Percentiles rank a stretch among this genome's conserved stretches.
Evolutionary conservation across 2,888 invertebrate species (phyloP).

Genomic region (Molorchus minor): DNA sequence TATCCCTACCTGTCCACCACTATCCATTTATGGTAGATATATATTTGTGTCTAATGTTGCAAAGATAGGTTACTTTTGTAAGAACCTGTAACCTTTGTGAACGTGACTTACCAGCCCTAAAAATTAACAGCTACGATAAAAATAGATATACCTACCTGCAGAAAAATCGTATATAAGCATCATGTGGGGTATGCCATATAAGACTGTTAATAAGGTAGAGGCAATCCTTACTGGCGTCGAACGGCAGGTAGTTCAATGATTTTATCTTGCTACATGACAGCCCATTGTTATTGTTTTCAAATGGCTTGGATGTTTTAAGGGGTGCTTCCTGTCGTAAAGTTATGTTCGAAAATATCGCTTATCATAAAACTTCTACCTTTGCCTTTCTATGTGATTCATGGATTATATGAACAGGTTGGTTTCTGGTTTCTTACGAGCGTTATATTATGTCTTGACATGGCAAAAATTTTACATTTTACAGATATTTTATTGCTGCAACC

Average conservation of each 20-base stretch:
- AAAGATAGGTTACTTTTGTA: not conserved
- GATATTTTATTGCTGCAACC: too few species aligned
- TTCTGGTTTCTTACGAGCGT: not conserved
- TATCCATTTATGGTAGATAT: too few species aligned
- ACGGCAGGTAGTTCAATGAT: slow-evolving; percentile 38
- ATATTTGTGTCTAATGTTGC: not conserved
- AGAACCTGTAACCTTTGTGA: not conserved
- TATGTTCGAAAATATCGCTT: slow-evolving; percentile 35
- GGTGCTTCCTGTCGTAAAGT: slow-evolving; percentile 40
- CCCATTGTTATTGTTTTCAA: slow-evolving; percentile 40
- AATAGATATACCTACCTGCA: slow-evolving; percentile 1
- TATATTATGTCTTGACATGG: not conserved
- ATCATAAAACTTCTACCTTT: slow-evolving; percentile 31
- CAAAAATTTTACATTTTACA: not conserved
- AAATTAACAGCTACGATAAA: not conserved
- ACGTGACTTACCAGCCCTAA: slow-evolving; percentile 7
- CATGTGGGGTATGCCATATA: slow-evolving; percentile 8
- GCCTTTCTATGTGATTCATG: slow-evolving; percentile 9
- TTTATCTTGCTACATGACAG: slow-evolving; percentile 39
- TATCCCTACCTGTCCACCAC: too few species aligned
- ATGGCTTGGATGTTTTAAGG: slow-evolving; percentile 30
- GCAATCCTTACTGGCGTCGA: slow-evolving; percentile 35
- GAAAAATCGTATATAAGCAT: slow-evolving; percentile 8
- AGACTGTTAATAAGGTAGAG: slow-evolving; percentile 24
- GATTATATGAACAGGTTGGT: not conserved